Evolutionary conservation across 2,888 invertebrate genomes (phyloP), one percentile per base, ranked within the genome.

Genomic region (Polymixis flavicincta): DNA sequence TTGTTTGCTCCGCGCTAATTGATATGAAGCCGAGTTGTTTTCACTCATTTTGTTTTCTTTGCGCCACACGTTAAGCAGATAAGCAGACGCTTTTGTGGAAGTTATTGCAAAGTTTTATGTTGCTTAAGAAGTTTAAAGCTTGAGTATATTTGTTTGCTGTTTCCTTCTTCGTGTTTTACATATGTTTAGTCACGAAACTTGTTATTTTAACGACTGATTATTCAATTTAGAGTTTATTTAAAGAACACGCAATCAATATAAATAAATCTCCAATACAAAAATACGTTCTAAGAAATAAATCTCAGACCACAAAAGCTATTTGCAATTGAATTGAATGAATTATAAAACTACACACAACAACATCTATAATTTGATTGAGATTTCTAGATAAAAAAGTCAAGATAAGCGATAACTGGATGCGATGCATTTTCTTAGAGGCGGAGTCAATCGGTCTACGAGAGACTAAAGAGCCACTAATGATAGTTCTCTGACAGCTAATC

Each of bases 1-100:
- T 86, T 84, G 87, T 85, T 85, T 80, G 84, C 77, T 85, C 72
- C 42, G 70, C 74, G 83, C 76, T 87, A 85, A 86, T 83, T 85
- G 82, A 81, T 83, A 80, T 83, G 74, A 82, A 76, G 74, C 73
- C 71, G 74, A 79, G 69, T 79, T 86, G 83, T 84, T 80, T 76
- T 74, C 79, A 74, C 65, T 82, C 69, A 78, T 79, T 79, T 82
- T 85, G 77, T 86, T 81, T 86, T 87, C 76, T 81, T 85, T 81
- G 70, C 70, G 37, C 74, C 74, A 77, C 77, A 84, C 71, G 71
- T 81, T 81, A 69, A 78, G 76, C 75, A 76, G 78, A 84, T 78
- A 83, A 78, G 64, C 72, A 77, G 63, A 66, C 73, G 76, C 71
- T 78, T 79, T 77, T 79, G 85, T 78, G 37, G 37, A 73, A 80